These are phyloP conservation scores for Heliconius cydno DNA, from an alignment of 2,888 invertebrate species.

Conservation along the genomic window DNA sequence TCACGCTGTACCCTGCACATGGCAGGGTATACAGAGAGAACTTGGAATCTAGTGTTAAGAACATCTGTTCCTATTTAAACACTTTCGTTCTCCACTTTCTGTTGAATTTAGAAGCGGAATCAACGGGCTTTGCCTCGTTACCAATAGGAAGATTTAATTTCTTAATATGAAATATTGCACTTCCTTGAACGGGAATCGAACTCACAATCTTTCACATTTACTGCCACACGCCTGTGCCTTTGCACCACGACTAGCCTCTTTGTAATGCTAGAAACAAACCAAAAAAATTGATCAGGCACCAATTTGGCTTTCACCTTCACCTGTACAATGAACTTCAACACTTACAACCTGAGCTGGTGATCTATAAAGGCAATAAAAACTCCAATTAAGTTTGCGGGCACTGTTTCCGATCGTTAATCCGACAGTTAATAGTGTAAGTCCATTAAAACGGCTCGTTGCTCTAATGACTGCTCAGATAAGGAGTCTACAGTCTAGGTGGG, in stretches of 20 bases:
- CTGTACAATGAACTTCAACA: neutral
- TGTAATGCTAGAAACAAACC: too few species aligned
- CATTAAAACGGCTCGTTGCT: slow-evolving; percentile 46
- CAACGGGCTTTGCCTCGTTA: too few species aligned
- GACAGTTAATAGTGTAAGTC: slow-evolving; percentile 47
- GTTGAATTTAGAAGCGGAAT: neutral
- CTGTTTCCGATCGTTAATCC: slow-evolving; percentile 44
- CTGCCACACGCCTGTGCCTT: too few species aligned
- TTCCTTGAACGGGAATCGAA: neutral
- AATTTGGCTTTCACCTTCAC: neutral
- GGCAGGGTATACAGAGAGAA: neutral
- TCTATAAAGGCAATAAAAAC: slow-evolving; percentile 46
- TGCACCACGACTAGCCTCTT: too few species aligned
- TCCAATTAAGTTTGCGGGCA: slow-evolving; percentile 46
- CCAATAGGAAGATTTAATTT: neutral
- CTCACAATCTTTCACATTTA: neutral
- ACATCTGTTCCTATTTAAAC: neutral
- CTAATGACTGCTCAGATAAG: slow-evolving; percentile 45
- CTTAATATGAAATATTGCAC: neutral
- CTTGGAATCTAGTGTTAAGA: neutral
- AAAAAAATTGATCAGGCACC: neutral
- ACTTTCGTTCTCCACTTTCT: neutral
- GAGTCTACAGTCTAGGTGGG: slow-evolving; percentile 32
- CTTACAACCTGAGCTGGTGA: slow-evolving; percentile 43
- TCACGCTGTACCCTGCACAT: too few species aligned